Base-by-base conservation (phyloP, 2,888 invertebrate species). In the Petrophora chlorosata region DNA sequence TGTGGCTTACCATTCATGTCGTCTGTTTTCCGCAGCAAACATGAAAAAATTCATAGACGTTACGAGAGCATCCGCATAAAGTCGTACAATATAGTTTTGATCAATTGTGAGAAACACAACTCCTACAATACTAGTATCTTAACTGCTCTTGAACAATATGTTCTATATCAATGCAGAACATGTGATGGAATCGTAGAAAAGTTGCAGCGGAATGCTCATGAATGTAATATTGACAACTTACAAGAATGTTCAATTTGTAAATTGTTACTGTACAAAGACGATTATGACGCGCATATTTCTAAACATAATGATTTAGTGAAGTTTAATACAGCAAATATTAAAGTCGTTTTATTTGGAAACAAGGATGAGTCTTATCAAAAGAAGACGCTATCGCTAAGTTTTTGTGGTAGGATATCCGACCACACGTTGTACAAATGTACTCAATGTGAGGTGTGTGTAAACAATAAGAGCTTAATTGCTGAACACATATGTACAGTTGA, bases 151-250 rank as follows among this genome's bases (percentile, higher is more conserved):
- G 61, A 67, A 44, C 52, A 59, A 29, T 82, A 75, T 56, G 58
- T 77, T 40, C 55, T 86, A 32, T 80, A 79, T 56, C 73, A 79
- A 63, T 86, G 86, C 60, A 77, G 85, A 67, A 75, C 67, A 39
- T 86, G 86, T 50, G 59, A 70, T 34, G 73, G 62, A 0, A 48
- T 76, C 26, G 63, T 82, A 26, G 76, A 82, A 49, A 76, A 71
- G 53, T 63, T 10, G n/a, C 30, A 42, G 9, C 48, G 36, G 46
- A 41, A 43, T 7, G 32, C 36, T 51, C 82, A 83, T 44, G 23
- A 56, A 51, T 86, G 86, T 64, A 59, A 65, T 51, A 29, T 33
- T 14, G 55, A 51, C 9, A 52, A 62, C 36, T 63, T 76, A 41
- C 65, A 57, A 52, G 70, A 70, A 56, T 86, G 86, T 65, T 23